Evolutionary conservation across 2,888 invertebrate species (phyloP), one percentile per base, ranked within the genome.

Genomic region (Drosophila flavopinicola): DNA sequence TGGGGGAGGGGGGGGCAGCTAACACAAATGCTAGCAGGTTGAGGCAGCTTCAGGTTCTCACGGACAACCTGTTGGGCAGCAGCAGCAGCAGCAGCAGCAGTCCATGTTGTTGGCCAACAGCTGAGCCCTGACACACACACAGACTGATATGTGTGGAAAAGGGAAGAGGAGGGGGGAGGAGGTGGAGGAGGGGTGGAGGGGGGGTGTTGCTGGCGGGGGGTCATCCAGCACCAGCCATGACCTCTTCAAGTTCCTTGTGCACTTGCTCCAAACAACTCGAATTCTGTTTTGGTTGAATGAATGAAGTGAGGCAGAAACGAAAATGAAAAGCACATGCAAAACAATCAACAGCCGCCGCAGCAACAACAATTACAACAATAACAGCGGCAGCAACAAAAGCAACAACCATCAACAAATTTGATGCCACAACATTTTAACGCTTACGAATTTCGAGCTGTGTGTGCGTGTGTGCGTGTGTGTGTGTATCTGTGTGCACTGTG

Each of bases 311-410:
- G 27, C 49, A 37, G 27, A 15, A 72, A 48, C 11, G 52, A 58
- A 57, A 66, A 48, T 57, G 67, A 74, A 74, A 75, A 75, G 65
- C 45, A 65, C 48, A 72, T 72, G 69, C 75, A 69, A 68, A 75
- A 54, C 75, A 75, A 69, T 75, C 75, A 74, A 35, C 51, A 25
- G 47, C 39, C n/a, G n/a, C n/a, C n/a, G n/a, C n/a, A n/a, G n/a
- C n/a, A n/a, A n/a, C n/a, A n/a, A n/a, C n/a, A n/a, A n/a, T n/a
- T n/a, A n/a, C n/a, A n/a, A n/a, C n/a, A n/a, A n/a, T n/a, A n/a
- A n/a, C n/a, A n/a, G n/a, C n/a, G n/a, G n/a, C n/a, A 30, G 35
- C 72, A 61, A 44, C 33, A 71, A 56, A n/a, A 39, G 9, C 47
- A 42, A 29, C 17, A 10, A 44, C 33, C 32, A 60, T 53, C 39